Percentiles rank a stretch among this genome's conserved stretches.
These are phyloP conservation scores for Phyllotis vaccarum DNA, from an alignment of 2,797 vertebrate species.

Conservation along the genomic window DNA sequence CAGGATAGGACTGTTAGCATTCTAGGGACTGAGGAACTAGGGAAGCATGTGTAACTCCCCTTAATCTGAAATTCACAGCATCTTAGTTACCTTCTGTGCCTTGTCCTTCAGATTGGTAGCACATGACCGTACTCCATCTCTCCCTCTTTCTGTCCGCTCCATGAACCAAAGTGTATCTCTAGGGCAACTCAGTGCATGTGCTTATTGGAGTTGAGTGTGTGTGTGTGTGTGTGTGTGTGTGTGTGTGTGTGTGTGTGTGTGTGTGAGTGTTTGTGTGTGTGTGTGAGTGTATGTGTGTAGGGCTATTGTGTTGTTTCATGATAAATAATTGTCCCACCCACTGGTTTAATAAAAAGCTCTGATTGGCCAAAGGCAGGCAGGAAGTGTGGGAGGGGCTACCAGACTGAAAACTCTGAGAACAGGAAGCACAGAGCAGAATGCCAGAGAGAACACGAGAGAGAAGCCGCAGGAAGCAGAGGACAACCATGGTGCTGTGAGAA, in stretches of 20 bases:
- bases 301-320: too few relatives aligned
- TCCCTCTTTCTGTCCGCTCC: neutral
- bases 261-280: too few relatives aligned
- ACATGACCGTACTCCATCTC: neutral
- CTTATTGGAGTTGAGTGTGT: neutral
- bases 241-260: neutral
- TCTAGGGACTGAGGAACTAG: neutral
- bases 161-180: neutral
- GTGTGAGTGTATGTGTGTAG: too few relatives aligned
- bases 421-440: too few relatives aligned
- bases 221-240: neutral
- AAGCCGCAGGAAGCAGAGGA: too few relatives aligned
- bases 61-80: neutral
- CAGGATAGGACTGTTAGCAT: neutral
- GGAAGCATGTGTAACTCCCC: neutral
- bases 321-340: too few relatives aligned
- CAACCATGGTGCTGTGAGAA: too few relatives aligned
- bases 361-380: too few relatives aligned
- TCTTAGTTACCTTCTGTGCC: neutral
- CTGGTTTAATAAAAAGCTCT: too few relatives aligned
- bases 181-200: neutral
- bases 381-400: too few relatives aligned
- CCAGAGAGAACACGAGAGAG: too few relatives aligned
- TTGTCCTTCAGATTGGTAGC: neutral
- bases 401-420: too few relatives aligned